Percentiles rank a stretch among this genome's conserved stretches.
phyloP scores from a whole-genome alignment of 1,140 invertebrate species.

The Saccostrea glomerata region DNA sequence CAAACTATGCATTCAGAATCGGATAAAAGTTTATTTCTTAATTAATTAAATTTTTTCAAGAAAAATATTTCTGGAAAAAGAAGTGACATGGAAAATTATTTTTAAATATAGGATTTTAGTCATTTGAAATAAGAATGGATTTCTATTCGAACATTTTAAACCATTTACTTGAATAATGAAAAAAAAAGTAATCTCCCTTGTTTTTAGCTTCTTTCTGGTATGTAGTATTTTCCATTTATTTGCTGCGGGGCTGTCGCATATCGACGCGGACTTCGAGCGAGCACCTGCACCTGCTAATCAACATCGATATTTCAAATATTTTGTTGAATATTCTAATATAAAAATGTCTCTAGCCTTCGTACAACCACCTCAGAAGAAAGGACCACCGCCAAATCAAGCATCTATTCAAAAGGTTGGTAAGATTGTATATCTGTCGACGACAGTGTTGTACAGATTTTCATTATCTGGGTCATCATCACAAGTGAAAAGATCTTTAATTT shows the following conservation, averaged over 20 bases:
- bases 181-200: no score
- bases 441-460: neutral
- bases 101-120: no score
- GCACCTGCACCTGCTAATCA: neutral
- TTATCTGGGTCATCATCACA: neutral
- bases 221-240: neutral
- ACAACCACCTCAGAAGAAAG: slow-evolving; percentile 70
- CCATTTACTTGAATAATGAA: no score
- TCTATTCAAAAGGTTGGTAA: slow-evolving; percentile 74
- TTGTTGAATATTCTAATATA: neutral
- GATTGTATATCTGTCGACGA: neutral
- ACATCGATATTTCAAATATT: slow-evolving; percentile 7
- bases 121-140: no score
- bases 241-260: slow-evolving; percentile 2
- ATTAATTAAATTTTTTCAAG: no score
- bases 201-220: no score
- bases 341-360: slow-evolving; percentile 74
- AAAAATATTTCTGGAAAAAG: no score
- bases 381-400: slow-evolving; percentile 71
- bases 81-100: no score
- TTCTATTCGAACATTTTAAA: no score
- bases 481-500: no score
- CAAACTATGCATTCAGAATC: no score
- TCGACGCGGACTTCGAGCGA: neutral
- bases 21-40: no score